A percentile compares a stretch with the other conserved stretches of the same genome.
Conservation (phyloP, 2,888 invertebrate genomes). For the Drosophila ezoana region DNA sequence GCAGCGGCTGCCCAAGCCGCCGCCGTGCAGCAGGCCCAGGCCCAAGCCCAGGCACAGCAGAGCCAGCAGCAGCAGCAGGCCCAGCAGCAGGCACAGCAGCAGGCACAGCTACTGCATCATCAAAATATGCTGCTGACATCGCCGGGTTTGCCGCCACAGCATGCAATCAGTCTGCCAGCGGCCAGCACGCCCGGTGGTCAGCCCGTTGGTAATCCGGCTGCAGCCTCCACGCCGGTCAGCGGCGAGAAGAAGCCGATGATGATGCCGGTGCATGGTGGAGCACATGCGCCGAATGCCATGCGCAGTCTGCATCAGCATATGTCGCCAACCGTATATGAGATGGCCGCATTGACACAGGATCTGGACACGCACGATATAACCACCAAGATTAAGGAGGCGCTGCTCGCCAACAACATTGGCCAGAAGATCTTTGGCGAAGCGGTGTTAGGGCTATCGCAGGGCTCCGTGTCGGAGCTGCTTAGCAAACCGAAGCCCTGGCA, state of each 20-base stretch:
- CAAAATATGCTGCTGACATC: slow-evolving; percentile 89
- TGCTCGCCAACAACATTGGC: slow-evolving; percentile 98
- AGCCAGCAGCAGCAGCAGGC: slow-evolving; percentile 82
- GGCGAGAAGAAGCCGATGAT: slow-evolving; percentile 86
- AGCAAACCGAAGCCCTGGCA: slow-evolving; percentile 99
- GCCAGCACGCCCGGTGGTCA: slow-evolving; percentile 81
- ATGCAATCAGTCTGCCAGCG: slow-evolving; percentile 89
- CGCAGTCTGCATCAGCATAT: slow-evolving; percentile 92
- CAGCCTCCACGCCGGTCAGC: slow-evolving; percentile 22
- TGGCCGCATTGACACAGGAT: slow-evolving; percentile 98
- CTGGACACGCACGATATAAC: slow-evolving; percentile 98
- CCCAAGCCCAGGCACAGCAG: slow-evolving; percentile 72
- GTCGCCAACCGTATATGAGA: slow-evolving; percentile 98
- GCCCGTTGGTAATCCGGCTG: slow-evolving; percentile 20
- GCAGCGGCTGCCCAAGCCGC: slow-evolving; percentile 55
- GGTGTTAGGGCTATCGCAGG: slow-evolving; percentile 97
- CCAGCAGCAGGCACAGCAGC: slow-evolving; percentile 80
- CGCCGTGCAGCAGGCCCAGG: slow-evolving; percentile 69
- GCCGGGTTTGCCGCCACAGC: slow-evolving; percentile 91
- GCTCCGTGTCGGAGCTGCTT: slow-evolving; percentile 97
- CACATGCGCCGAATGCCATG: slow-evolving; percentile 89
- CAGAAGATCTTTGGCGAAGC: slow-evolving; percentile 99
- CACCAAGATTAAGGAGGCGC: slow-evolving; percentile 97
- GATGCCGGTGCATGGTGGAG: slow-evolving; percentile 88
- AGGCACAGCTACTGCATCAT: slow-evolving; percentile 77